Conservation (phyloP, 1,140 invertebrate species). For the Bilobella aurantiaca region DNA sequence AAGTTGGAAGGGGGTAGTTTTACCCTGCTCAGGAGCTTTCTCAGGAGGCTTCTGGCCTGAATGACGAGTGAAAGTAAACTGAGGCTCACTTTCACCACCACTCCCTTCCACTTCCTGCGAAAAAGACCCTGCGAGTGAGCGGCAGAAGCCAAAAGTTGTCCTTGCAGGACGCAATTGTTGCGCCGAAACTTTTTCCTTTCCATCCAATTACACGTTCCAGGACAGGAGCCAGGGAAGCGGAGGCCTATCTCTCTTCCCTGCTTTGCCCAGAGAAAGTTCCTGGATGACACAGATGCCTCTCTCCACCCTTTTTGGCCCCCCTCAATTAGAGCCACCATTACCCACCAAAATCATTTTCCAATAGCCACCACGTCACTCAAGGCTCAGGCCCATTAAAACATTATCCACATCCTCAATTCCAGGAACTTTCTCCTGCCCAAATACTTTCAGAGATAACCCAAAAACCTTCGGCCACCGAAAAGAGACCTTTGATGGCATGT, state of each 20-base stretch:
- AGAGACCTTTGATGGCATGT: no score
- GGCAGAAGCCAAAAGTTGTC: constrained; percentile 35
- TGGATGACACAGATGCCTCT: not conserved
- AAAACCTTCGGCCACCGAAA: no score
- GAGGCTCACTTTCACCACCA: constrained; percentile 14
- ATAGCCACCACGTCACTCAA: no score
- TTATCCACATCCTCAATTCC: no score
- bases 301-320: not conserved
- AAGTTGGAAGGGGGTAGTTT: constrained; percentile 14
- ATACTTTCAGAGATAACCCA: no score
- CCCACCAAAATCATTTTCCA: constrained; percentile 28
- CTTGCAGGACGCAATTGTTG: constrained; percentile 36
- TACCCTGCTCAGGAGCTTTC: not conserved
- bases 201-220: not conserved
- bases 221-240: no score
- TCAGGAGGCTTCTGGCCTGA: not conserved
- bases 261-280: not conserved
- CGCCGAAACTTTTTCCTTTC: constrained; percentile 32
- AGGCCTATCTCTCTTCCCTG: constrained; percentile 5
- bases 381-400: no score
- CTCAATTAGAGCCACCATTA: not conserved
- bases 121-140: constrained; percentile 23
- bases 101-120: constrained; percentile 29
- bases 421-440: no score
- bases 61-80: not conserved